phyloP scores from a whole-genome alignment of 2,888 invertebrate species.

The Candidula unifasciata region DNA sequence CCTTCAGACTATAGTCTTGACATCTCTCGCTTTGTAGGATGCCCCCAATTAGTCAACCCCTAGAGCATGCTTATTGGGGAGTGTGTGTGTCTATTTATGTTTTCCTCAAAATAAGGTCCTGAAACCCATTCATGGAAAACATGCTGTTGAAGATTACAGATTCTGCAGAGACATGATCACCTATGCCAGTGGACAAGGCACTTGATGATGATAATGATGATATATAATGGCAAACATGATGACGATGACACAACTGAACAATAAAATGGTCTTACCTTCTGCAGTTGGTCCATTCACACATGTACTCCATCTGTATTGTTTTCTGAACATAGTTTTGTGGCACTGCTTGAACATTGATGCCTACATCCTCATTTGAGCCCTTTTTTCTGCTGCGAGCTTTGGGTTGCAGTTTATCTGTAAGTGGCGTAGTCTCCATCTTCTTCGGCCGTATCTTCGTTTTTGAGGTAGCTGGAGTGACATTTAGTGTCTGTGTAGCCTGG shows the following conservation, averaged over 20 bases:
- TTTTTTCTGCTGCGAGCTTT: constrained; percentile 38
- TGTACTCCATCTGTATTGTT: constrained; percentile 74
- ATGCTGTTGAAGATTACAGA: too few species aligned
- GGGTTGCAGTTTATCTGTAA: constrained; percentile 1
- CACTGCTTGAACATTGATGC: not conserved
- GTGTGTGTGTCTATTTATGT: too few species aligned
- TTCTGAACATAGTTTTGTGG: constrained; percentile 1
- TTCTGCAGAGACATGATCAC: too few species aligned
- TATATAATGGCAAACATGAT: too few species aligned
- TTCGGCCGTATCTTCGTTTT: constrained; percentile 59
- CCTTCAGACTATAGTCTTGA: too few species aligned
- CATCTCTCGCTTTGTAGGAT: too few species aligned
- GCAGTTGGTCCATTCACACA: constrained; percentile 97
- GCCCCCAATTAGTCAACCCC: too few species aligned
- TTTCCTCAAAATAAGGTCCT: too few species aligned
- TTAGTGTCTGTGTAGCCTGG: constrained; percentile 24
- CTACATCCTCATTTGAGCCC: not conserved
- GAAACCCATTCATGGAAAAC: too few species aligned
- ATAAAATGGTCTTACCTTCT: constrained; percentile 79
- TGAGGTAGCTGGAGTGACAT: constrained; percentile 57
- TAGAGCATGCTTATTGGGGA: too few species aligned
- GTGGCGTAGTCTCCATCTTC: not conserved
- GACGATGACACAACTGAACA: not conserved
- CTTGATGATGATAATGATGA: too few species aligned
- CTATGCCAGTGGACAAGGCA: too few species aligned